phyloP scores from a whole-genome alignment of 2,797 vertebrate genomes.

The Enteromius thamalakanensis region DNA sequence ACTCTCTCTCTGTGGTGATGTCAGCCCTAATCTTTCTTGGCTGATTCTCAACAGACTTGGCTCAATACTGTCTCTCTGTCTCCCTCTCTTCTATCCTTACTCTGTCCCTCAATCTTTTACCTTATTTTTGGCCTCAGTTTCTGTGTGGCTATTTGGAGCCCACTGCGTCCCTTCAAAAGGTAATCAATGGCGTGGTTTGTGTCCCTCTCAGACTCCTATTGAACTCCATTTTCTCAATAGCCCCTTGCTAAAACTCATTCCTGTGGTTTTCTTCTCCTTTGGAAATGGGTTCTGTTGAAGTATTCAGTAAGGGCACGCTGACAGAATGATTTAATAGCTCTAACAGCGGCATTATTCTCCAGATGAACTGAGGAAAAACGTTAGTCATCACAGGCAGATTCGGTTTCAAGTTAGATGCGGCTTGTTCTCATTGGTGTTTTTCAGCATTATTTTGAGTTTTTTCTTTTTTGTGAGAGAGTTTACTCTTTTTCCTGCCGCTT shows the following conservation, averaged over 20 bases:
- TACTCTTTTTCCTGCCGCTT: slow-evolving; percentile 41
- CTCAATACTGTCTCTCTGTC: slow-evolving; percentile 40
- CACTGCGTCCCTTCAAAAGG: slow-evolving; percentile 86
- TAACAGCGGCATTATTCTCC: slow-evolving; percentile 31
- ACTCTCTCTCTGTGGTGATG: slow-evolving; percentile 38
- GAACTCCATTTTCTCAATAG: slow-evolving; percentile 33
- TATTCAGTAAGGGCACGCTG: not conserved
- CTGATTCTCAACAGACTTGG: slow-evolving; percentile 44
- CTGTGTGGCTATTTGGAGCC: slow-evolving; percentile 95
- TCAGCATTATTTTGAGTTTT: slow-evolving; percentile 13
- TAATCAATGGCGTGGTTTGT: slow-evolving; percentile 71
- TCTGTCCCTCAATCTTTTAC: slow-evolving; percentile 51
- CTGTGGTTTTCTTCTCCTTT: slow-evolving; percentile 54
- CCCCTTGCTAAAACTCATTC: slow-evolving; percentile 49
- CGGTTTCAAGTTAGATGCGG: slow-evolving; percentile 47
- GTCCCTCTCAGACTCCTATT: slow-evolving; percentile 35
- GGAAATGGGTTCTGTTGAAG: slow-evolving; percentile 45
- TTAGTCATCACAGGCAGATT: slow-evolving; percentile 47
- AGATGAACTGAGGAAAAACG: slow-evolving; percentile 40
- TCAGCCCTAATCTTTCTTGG: slow-evolving; percentile 43
- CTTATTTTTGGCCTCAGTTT: slow-evolving; percentile 81
- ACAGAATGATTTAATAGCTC: slow-evolving; percentile 42
- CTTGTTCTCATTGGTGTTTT: slow-evolving; percentile 24
- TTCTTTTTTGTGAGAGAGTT: slow-evolving; percentile 4
- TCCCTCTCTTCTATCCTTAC: slow-evolving; percentile 40